Conservation (phyloP, 2,797 vertebrate species). For the Propithecus perrieri region DNA sequence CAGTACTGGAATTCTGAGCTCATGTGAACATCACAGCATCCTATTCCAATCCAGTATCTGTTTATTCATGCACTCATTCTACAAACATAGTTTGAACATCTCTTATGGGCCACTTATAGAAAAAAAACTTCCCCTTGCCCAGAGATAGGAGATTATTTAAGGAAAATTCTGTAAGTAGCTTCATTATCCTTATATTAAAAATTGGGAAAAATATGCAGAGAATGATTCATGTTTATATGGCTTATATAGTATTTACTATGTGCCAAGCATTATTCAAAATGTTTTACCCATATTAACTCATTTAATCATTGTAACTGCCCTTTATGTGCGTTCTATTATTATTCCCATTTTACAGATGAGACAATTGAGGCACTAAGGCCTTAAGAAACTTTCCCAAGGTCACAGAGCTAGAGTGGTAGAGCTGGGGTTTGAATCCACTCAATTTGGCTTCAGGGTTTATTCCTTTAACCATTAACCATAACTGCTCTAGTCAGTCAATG, state of each 20-base stretch:
- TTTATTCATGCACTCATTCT: not conserved
- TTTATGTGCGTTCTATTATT: not conserved
- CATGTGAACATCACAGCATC: not conserved
- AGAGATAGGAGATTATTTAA: not conserved
- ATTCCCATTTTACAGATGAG: not conserved
- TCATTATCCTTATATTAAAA: not conserved
- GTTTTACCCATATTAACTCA: not conserved
- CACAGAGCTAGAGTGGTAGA: not conserved
- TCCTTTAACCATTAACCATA: not conserved
- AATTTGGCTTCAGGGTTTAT: not conserved
- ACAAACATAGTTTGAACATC: not conserved
- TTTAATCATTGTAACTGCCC: not conserved
- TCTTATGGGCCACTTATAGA: not conserved
- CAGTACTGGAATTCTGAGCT: not conserved
- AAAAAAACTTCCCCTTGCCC: not conserved
- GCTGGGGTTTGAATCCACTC: not conserved
- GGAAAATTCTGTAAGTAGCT: not conserved
- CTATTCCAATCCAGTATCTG: not conserved
- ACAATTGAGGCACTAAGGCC: not conserved
- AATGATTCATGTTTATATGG: not conserved
- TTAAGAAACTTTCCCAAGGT: not conserved
- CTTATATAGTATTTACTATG: not conserved
- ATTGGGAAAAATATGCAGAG: not conserved
- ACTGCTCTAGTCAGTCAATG: fast-evolving
- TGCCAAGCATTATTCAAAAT: not conserved